phyloP scores from a whole-genome alignment of 2,888 invertebrate species.

The Cactoblastis cactorum region DNA sequence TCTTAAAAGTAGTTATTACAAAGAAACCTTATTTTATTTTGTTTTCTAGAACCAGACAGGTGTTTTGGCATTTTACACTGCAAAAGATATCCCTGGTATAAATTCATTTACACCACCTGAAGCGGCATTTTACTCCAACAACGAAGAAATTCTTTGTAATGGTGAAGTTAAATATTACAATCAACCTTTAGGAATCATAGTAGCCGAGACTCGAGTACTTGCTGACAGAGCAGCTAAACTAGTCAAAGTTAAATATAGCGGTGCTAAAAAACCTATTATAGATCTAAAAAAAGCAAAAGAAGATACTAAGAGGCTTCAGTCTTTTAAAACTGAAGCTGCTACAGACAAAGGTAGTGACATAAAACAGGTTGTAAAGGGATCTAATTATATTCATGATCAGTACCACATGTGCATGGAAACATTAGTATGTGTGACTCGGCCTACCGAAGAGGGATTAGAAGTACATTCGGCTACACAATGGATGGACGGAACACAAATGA shows the following conservation, averaged over 20 bases:
- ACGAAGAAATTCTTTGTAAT: slow-evolving; percentile 52
- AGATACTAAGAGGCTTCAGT: slow-evolving; percentile 24
- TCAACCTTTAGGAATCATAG: slow-evolving; percentile 61
- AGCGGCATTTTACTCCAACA: slow-evolving; percentile 21
- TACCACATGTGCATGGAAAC: slow-evolving; percentile 88
- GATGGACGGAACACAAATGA: slow-evolving; percentile 75
- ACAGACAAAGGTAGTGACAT: slow-evolving; percentile 42
- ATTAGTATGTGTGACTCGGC: slow-evolving; percentile 79
- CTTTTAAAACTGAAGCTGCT: slow-evolving; percentile 21
- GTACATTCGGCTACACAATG: slow-evolving; percentile 81
- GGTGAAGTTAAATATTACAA: slow-evolving; percentile 38
- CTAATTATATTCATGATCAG: slow-evolving; percentile 75
- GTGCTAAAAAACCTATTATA: slow-evolving; percentile 41
- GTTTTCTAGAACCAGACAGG: slow-evolving; percentile 77
- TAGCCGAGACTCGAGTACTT: slow-evolving; percentile 74
- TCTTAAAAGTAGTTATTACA: too few species aligned
- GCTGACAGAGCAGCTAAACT: slow-evolving; percentile 77
- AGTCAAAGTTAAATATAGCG: slow-evolving; percentile 74
- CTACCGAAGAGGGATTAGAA: slow-evolving; percentile 83
- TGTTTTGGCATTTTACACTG: slow-evolving; percentile 80
- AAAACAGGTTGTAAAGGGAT: slow-evolving; percentile 63
- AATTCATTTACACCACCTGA: slow-evolving; percentile 69
- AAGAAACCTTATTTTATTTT: not conserved
- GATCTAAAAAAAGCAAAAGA: slow-evolving; percentile 32
- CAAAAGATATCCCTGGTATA: slow-evolving; percentile 82